Conservation (phyloP, 2,888 invertebrate species). For the Chrysolina americana region DNA sequence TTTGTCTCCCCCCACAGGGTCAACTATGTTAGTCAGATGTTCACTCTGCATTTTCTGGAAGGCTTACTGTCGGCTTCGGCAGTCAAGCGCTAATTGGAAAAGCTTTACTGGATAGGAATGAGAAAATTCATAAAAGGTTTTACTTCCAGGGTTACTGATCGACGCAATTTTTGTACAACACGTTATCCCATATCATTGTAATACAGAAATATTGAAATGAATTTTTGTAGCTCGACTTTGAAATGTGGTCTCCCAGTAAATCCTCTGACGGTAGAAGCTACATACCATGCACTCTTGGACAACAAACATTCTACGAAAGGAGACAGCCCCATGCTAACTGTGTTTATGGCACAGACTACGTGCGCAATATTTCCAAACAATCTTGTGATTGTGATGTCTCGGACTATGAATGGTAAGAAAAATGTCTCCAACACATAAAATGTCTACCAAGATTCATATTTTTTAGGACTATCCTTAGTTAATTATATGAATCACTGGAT, state of each 20-base stretch:
- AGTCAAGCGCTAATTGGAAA: too few species aligned
- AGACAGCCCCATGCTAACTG: conserved; percentile 83
- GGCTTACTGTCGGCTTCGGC: too few species aligned
- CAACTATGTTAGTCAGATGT: too few species aligned
- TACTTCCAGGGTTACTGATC: too few species aligned
- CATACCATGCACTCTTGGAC: conserved; percentile 83
- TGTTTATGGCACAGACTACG: conserved; percentile 85
- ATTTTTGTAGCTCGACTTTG: conserved; percentile 81
- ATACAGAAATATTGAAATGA: not conserved
- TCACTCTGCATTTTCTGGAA: too few species aligned
- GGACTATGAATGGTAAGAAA: conserved; percentile 84
- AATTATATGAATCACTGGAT: too few species aligned
- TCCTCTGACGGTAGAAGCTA: conserved; percentile 72
- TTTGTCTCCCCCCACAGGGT: too few species aligned
- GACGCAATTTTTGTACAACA: too few species aligned
- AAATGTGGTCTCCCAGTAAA: conserved; percentile 87
- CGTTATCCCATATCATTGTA: not conserved
- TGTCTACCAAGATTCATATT: too few species aligned
- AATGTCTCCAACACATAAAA: not conserved
- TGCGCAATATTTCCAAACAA: conserved; percentile 78
- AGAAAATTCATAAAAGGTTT: too few species aligned
- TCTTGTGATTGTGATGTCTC: conserved; percentile 84
- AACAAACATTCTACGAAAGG: conserved; percentile 82
- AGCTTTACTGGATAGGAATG: too few species aligned
- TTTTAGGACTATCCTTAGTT: too few species aligned